Base-by-base conservation (phyloP, 64 coral and sea anemone genomes). In the Pocillopora damicornis region DNA sequence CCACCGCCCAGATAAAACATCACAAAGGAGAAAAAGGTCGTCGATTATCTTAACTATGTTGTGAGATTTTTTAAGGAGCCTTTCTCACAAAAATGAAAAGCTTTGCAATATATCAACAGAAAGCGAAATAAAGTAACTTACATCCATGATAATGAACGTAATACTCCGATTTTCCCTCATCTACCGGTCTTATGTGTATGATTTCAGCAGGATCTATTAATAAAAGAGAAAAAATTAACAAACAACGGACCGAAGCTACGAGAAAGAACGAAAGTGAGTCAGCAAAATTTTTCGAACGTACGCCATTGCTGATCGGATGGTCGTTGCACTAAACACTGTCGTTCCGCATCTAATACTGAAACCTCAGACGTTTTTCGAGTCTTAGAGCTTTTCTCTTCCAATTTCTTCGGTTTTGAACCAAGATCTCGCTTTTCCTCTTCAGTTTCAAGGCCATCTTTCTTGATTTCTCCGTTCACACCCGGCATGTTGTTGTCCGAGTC, bases 131-230 rank as follows among this genome's bases (percentile, higher is more conserved):
- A 60, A 63, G 16, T 7, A 26, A 87, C 90, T 91, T 79, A 91
- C 90, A 91, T 66, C 90, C 90, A 23, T 91, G 90, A 30, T 91
- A 91, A 90, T 94, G 92, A 42, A 94, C 87, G 77, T 94, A 94
- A 61, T 94, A 94, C 51, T 90, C 92, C 17, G 83, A 63, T 42
- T 90, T 90, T 23, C 88, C 92, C 58, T 90, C 88, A 20, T 87
- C 82, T 12, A 90, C 83, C n/a, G 68, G 26, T 76, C 88, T 87
- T 2, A 73, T 79, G n/a, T 94, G 92, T 20, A 94, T 90, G 36
- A 94, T 90, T 83, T 94, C 92, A 56, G 92, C 92, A 35, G 92
- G 57, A 90, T 90, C 92, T 94, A 34, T 82, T 15, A 58, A 65
- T 11, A 66, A 67, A 75, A 60, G 35, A 3, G 2, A 18, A 87